A percentile compares a stretch with the other conserved stretches of the same genome.
Evolutionary conservation across 1,140 invertebrate species (phyloP).

Genomic region (Brachionus plicatilis): DNA sequence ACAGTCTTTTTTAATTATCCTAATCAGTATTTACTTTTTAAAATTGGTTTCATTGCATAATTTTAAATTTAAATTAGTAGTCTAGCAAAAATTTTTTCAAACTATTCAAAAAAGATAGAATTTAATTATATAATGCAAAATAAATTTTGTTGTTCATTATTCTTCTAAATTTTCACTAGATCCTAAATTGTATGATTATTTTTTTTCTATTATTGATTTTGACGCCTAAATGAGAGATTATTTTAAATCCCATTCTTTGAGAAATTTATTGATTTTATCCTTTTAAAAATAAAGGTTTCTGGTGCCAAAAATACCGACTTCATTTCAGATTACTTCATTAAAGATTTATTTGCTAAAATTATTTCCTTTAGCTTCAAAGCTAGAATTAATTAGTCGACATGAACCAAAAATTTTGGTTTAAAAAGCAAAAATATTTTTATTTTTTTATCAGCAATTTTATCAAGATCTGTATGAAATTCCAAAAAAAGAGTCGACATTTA

Average conservation of each 20-base stretch:
- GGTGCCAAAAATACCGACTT: not conserved
- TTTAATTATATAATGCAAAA: not conserved
- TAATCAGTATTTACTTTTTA: not conserved
- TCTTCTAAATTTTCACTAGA: no score
- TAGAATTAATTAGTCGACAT: not conserved
- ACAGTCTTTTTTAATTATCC: not conserved
- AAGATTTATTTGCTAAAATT: not conserved
- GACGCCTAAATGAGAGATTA: not conserved
- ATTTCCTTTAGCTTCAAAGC: not conserved
- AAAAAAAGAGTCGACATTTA: constrained; percentile 13
- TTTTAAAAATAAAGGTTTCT: not conserved
- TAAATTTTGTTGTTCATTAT: no score
- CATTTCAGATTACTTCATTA: not conserved
- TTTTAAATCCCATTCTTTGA: not conserved
- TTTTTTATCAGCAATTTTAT: not conserved
- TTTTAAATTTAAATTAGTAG: not conserved
- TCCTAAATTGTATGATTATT: no score
- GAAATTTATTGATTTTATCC: not conserved
- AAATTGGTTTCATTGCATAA: not conserved
- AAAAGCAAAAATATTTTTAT: not conserved
- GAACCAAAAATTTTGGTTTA: not conserved
- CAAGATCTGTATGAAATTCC: not conserved
- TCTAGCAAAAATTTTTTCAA: not conserved
- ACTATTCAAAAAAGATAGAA: not conserved
- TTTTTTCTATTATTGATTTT: not conserved